These are phyloP conservation scores for Tetranychus cinnabarinus DNA, from an alignment of 1,140 invertebrate genomes.

Conservation along the genomic window DNA sequence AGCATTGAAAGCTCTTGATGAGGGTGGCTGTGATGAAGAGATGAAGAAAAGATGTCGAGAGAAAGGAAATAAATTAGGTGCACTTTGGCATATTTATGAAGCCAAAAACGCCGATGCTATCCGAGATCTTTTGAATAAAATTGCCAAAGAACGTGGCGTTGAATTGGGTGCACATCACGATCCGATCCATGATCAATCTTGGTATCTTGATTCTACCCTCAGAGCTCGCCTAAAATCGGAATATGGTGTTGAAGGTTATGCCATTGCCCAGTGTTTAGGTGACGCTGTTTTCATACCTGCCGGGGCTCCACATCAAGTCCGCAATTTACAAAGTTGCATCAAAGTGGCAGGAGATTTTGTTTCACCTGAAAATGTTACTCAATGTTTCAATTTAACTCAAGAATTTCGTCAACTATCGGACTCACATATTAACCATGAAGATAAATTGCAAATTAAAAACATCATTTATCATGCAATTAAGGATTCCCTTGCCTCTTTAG, in stretches of 20 bases:
- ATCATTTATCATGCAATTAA: slow-evolving; percentile 95
- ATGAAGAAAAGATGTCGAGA: slow-evolving; percentile 56
- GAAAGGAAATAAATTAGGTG: slow-evolving; percentile 57
- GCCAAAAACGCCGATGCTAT: slow-evolving; percentile 87
- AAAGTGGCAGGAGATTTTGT: slow-evolving; percentile 97
- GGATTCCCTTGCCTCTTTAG: slow-evolving; percentile 43
- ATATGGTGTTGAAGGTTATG: slow-evolving; percentile 80
- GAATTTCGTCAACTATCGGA: slow-evolving; percentile 86
- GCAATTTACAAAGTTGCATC: slow-evolving; percentile 88
- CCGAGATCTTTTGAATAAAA: slow-evolving; percentile 68
- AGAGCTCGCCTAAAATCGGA: slow-evolving; percentile 69
- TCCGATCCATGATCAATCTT: slow-evolving; percentile 91
- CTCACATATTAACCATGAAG: slow-evolving; percentile 89
- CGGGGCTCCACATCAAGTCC: slow-evolving; percentile 89
- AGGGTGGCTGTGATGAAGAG: slow-evolving; percentile 71
- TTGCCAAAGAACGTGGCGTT: slow-evolving; percentile 44
- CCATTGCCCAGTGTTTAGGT: slow-evolving; percentile 80
- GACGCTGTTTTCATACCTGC: slow-evolving; percentile 95
- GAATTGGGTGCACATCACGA: slow-evolving; percentile 68
- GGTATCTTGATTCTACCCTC: slow-evolving; percentile 68
- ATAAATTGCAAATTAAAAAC: slow-evolving; percentile 86
- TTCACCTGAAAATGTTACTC: slow-evolving; percentile 83
- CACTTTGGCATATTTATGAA: slow-evolving; percentile 90
- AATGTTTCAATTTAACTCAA: slow-evolving; percentile 85
- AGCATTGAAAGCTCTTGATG: slow-evolving; percentile 60